Evolutionary conservation across 2,888 invertebrate genomes (phyloP).

Genomic region (Orchesellides sinensis): DNA sequence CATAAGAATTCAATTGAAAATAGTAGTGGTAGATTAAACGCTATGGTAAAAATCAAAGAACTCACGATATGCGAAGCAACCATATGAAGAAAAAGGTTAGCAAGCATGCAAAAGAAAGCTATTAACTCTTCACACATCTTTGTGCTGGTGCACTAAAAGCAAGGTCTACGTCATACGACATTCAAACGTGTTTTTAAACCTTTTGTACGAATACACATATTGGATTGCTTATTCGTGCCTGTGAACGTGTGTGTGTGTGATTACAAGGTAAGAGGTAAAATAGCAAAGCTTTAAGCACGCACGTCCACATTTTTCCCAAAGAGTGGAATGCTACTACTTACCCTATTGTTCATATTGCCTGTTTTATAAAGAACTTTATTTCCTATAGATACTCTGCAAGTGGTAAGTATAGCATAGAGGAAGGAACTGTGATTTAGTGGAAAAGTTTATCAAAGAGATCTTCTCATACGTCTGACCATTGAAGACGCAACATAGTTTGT

Average conservation of each 20-base stretch:
- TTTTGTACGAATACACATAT: too few relatives aligned
- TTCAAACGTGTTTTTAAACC: background rate
- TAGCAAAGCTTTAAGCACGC: background rate
- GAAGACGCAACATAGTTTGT: background rate
- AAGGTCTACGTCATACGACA: background rate
- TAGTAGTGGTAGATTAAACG: conserved; percentile 3
- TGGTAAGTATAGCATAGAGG: conserved; percentile 39
- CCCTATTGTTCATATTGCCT: background rate
- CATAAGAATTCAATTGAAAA: conserved; percentile 12
- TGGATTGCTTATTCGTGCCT: background rate
- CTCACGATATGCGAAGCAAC: too few relatives aligned
- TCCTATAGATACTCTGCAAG: conserved; percentile 3
- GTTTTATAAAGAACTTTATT: too few relatives aligned
- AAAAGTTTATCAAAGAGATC: conserved; percentile 59
- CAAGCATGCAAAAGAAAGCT: too few relatives aligned
- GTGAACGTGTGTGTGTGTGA: background rate
- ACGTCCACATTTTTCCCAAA: background rate
- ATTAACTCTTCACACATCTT: too few relatives aligned
- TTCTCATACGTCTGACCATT: conserved; percentile 1
- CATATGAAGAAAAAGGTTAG: background rate
- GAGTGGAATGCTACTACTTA: background rate
- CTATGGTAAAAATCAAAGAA: background rate
- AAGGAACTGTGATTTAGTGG: conserved; percentile 65
- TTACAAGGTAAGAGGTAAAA: background rate
- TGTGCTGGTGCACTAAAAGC: background rate